Conservation (phyloP, 2,888 invertebrate species). For the Drosophila lacicola region DNA sequence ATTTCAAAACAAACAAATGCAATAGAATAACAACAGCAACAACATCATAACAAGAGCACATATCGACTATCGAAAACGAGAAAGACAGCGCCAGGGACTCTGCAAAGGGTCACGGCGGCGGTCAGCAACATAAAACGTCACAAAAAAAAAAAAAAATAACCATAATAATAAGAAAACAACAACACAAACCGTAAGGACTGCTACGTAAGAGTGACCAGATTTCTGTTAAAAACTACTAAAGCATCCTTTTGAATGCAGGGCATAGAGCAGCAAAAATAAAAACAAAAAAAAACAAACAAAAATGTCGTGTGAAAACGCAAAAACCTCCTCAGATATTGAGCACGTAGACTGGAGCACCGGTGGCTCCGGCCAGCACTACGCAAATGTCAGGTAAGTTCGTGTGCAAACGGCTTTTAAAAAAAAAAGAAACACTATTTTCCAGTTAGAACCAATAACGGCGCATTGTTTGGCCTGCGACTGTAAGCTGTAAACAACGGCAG, state of each 20-base stretch:
- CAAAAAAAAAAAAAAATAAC: slow-evolving; percentile 24
- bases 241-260: slow-evolving; percentile 52
- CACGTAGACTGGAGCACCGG: slow-evolving; percentile 88
- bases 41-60: slow-evolving; percentile 43
- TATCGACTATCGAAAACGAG: slow-evolving; percentile 25
- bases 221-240: slow-evolving; percentile 17
- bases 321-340: slow-evolving; percentile 89
- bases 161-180: slow-evolving; percentile 23
- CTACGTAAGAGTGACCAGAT: slow-evolving; percentile 54
- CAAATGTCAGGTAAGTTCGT: slow-evolving; percentile 83
- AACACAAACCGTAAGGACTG: slow-evolving; percentile 22
- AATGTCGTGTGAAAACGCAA: slow-evolving; percentile 89
- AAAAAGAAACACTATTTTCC: slow-evolving; percentile 19
- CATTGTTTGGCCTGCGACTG: slow-evolving; percentile 29
- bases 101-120: slow-evolving; percentile 23
- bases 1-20: slow-evolving; percentile 67
- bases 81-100: slow-evolving; percentile 25
- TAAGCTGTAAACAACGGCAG: slow-evolving; percentile 19
- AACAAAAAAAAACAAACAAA: slow-evolving; percentile 24
- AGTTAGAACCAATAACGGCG: slow-evolving; percentile 28
- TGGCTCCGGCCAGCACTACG: slow-evolving; percentile 83
- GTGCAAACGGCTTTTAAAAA: not conserved
- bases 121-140: slow-evolving; percentile 14
- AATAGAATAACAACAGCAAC: slow-evolving; percentile 29
- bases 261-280: slow-evolving; percentile 28